A percentile compares a stretch with the other conserved stretches of the same genome.
These are phyloP conservation scores for Thalassoma bifasciatum DNA, from an alignment of 2,113 vertebrate species.

Conservation along the genomic window DNA sequence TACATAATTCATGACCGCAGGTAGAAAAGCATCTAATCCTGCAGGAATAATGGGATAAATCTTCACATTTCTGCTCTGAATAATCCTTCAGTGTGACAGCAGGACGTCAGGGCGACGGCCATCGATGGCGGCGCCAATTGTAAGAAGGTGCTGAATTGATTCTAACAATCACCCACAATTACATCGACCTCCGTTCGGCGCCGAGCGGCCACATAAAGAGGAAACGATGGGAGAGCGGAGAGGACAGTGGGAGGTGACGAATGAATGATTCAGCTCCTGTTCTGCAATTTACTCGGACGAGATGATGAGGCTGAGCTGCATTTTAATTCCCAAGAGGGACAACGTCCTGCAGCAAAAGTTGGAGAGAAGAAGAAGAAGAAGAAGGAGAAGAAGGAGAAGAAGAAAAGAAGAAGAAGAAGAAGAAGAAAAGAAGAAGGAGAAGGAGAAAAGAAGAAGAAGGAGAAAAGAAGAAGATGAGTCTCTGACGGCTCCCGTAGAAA, in stretches of 20 bases:
- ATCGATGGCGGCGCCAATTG: conserved; percentile 64
- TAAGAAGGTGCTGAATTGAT: conserved; percentile 62
- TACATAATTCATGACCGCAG: conserved; percentile 10
- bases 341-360: neutral
- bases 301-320: conserved; percentile 60
- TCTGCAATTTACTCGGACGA: conserved; percentile 76
- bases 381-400: too few relatives aligned
- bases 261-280: conserved; percentile 67
- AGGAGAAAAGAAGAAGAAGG: neutral
- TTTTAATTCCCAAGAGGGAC: conserved; percentile 1
- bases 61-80: conserved; percentile 43
- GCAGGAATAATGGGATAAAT: conserved; percentile 54
- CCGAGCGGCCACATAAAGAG: conserved; percentile 71
- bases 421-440: too few relatives aligned
- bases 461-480: neutral
- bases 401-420: too few relatives aligned
- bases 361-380: neutral
- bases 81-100: conserved; percentile 55
- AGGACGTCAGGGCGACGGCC: conserved; percentile 38
- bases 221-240: conserved; percentile 66
- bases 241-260: conserved; percentile 62
- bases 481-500: conserved; percentile 32
- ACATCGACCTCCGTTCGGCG: conserved; percentile 76
- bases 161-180: conserved; percentile 79
- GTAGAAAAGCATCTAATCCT: conserved; percentile 23